These are phyloP conservation scores for Spialia ferax DNA, from an alignment of 2,888 invertebrate genomes.

Conservation along the genomic window DNA sequence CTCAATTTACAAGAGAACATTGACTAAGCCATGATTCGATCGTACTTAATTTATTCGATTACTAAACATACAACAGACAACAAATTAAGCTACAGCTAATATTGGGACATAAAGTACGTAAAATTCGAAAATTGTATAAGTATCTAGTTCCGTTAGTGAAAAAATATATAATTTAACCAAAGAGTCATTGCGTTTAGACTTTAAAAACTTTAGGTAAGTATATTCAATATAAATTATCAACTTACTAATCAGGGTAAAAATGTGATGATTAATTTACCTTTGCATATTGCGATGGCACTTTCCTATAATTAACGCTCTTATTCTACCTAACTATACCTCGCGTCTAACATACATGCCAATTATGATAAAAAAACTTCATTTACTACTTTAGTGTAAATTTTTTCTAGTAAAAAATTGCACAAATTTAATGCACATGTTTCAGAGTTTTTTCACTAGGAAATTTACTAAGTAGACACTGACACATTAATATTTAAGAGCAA, in stretches of 20 bases:
- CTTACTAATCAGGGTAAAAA: neutral
- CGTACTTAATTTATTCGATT: conserved; percentile 43
- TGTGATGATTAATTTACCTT: neutral
- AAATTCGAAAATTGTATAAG: neutral
- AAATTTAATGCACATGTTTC: conserved; percentile 55
- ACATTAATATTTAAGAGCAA: neutral
- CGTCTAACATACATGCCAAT: conserved; percentile 3
- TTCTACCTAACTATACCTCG: conserved; percentile 12
- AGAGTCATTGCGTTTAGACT: neutral
- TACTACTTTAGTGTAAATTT: conserved; percentile 42
- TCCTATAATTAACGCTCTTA: neutral
- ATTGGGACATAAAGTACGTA: conserved; percentile 49
- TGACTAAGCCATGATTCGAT: conserved; percentile 1
- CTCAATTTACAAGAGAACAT: neutral
- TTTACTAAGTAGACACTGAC: conserved; percentile 36
- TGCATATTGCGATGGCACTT: conserved; percentile 17
- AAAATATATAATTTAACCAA: neutral
- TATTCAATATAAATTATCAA: too few relatives aligned
- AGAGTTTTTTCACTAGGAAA: conserved; percentile 30
- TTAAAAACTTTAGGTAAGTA: neutral
- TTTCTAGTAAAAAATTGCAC: conserved; percentile 57
- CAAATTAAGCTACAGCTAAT: conserved; percentile 63
- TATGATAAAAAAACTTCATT: conserved; percentile 14
- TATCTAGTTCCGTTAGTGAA: neutral
- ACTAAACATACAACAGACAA: conserved; percentile 58